Percentiles rank a stretch among this genome's conserved stretches.
These are phyloP conservation scores for Poeciliopsis gracilis DNA, from an alignment of 2,797 vertebrate species.

Conservation along the genomic window DNA sequence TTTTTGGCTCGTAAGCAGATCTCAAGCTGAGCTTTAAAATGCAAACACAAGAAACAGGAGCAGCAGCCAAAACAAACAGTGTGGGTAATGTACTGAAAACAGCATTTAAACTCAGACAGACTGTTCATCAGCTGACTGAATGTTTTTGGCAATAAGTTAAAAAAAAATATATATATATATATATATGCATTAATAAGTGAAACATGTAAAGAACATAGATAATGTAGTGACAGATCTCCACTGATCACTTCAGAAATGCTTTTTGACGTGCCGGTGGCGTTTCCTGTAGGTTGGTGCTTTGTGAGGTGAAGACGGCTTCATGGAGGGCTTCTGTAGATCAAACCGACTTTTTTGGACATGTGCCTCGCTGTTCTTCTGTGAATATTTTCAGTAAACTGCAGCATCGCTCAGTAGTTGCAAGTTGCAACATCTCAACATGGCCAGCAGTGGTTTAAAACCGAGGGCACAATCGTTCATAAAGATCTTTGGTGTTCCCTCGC, in stretches of 20 bases:
- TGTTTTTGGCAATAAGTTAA: background rate
- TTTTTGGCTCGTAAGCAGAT: background rate
- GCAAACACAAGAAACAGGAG: background rate
- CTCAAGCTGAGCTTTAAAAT: slow-evolving; percentile 1
- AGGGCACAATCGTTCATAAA: background rate
- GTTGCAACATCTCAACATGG: background rate
- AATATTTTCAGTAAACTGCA: background rate
- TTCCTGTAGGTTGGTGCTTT: background rate
- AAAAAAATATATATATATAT: too few relatives aligned
- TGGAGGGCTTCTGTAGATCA: background rate
- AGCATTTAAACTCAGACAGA: background rate
- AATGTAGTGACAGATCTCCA: background rate
- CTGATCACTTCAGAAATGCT: background rate
- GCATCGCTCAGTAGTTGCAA: background rate
- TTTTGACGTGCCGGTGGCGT: background rate
- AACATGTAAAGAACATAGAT: background rate
- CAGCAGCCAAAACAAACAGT: background rate
- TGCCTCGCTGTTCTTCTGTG: background rate
- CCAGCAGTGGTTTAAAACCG: background rate
- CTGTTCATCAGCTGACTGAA: background rate
- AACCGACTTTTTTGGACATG: background rate
- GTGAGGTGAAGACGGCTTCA: background rate
- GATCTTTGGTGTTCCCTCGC: background rate
- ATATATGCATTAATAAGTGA: too few relatives aligned
- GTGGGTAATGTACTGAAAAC: background rate